Evolutionary conservation across 2,888 invertebrate genomes (phyloP).

Genomic region (Papilio demoleus): DNA sequence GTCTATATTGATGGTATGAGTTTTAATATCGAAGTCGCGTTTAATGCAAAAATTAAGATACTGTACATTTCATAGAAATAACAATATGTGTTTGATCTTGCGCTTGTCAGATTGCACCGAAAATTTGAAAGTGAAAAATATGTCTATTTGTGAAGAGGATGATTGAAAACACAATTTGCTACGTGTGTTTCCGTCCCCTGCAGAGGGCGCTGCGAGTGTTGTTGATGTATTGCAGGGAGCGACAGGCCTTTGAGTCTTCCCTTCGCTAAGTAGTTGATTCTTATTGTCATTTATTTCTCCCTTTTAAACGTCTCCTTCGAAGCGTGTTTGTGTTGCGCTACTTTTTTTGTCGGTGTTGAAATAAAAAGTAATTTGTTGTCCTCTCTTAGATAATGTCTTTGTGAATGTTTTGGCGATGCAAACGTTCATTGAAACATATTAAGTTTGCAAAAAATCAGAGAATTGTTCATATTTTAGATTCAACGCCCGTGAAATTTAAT

Average conservation of each 20-base stretch:
- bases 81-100: slow-evolving; percentile 1
- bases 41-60: too few species aligned
- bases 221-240: slow-evolving; percentile 59
- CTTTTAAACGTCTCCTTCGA: slow-evolving; percentile 41
- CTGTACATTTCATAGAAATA: too few species aligned
- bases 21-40: too few species aligned
- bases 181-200: slow-evolving; percentile 27
- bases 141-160: slow-evolving; percentile 25
- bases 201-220: slow-evolving; percentile 41
- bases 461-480: background rate
- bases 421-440: background rate
- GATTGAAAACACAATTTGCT: slow-evolving; percentile 30
- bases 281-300: slow-evolving; percentile 51
- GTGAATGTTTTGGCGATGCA: background rate
- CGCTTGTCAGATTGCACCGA: slow-evolving; percentile 2
- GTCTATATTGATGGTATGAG: too few species aligned
- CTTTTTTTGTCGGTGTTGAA: slow-evolving; percentile 39
- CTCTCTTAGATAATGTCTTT: slow-evolving; percentile 10
- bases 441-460: background rate
- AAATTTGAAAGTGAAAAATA: slow-evolving; percentile 17
- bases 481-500: background rate
- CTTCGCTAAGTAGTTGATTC: slow-evolving; percentile 49
- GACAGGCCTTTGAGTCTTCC: slow-evolving; percentile 47
- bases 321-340: slow-evolving; percentile 35
- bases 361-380: slow-evolving; percentile 32